phyloP scores from a whole-genome alignment of 1,140 invertebrate genomes.

The Drosophila kohkoa region DNA sequence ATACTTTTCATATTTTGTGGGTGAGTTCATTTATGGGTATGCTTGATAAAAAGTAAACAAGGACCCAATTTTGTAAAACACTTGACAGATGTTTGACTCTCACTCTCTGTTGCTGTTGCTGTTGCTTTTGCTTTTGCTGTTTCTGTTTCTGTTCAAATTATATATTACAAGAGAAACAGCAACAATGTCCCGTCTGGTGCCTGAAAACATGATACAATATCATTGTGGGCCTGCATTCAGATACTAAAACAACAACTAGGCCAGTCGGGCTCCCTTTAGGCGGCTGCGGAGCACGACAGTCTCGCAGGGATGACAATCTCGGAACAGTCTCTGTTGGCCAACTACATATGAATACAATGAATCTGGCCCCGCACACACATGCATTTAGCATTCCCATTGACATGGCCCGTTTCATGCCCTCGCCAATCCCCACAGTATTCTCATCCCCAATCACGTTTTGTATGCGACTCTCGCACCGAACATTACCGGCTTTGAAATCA shows the following conservation, averaged over 20 bases:
- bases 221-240: slow-evolving; percentile 52
- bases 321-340: slow-evolving; percentile 49
- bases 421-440: not conserved
- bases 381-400: slow-evolving; percentile 34
- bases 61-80: slow-evolving; percentile 59
- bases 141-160: slow-evolving; percentile 51
- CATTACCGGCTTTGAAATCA: slow-evolving; percentile 52
- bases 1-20: slow-evolving; percentile 7
- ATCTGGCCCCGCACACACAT: slow-evolving; percentile 40
- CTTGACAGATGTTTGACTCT: slow-evolving; percentile 60
- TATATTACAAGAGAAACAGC: slow-evolving; percentile 42
- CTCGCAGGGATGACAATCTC: slow-evolving; percentile 62
- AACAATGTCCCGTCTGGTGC: slow-evolving; percentile 17
- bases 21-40: slow-evolving; percentile 20
- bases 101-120: not conserved
- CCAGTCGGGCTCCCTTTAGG: not conserved
- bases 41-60: slow-evolving; percentile 60
- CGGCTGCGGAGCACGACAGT: slow-evolving; percentile 6
- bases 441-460: slow-evolving; percentile 24
- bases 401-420: not conserved
- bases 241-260: slow-evolving; percentile 15
- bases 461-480: slow-evolving; percentile 38
- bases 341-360: slow-evolving; percentile 56
- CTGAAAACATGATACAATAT: slow-evolving; percentile 54
- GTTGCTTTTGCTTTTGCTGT: not conserved